These are phyloP conservation scores for Orthonyx spaldingii DNA, from an alignment of 2,113 vertebrate genomes.

Conservation along the genomic window DNA sequence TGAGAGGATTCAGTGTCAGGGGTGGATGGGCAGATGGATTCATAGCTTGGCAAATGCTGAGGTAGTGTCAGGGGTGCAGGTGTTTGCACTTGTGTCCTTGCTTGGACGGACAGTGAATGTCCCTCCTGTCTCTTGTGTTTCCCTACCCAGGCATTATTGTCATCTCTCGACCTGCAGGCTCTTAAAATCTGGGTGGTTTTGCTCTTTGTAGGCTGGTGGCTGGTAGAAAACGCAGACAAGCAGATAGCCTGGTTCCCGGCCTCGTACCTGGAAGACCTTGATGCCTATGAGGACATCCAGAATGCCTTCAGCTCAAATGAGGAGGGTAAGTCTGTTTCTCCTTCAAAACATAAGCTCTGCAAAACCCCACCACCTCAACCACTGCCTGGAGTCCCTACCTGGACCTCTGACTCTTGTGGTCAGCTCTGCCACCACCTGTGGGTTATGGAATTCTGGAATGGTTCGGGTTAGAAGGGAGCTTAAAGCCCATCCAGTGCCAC, in stretches of 20 bases:
- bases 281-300: not conserved
- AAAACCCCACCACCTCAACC: not conserved
- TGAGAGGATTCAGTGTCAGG: not conserved
- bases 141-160: not conserved
- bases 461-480: not conserved
- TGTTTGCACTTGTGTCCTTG: not conserved
- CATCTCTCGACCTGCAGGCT: not conserved
- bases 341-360: not conserved
- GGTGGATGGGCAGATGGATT: not conserved
- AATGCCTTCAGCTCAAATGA: not conserved
- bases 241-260: constrained; percentile 93
- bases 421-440: not conserved
- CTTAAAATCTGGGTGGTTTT: not conserved
- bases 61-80: fast-evolving
- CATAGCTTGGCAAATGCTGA: fast-evolving
- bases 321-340: not conserved
- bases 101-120: not conserved
- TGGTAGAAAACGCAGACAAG: constrained; percentile 84
- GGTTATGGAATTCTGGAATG: not conserved
- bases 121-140: not conserved
- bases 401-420: not conserved
- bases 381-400: not conserved
- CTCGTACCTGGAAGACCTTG: constrained; percentile 77
- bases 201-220: constrained; percentile 88
- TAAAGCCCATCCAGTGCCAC: not conserved